phyloP scores from a whole-genome alignment of 2,113 vertebrate species.

The Anolis carolinensis region DNA sequence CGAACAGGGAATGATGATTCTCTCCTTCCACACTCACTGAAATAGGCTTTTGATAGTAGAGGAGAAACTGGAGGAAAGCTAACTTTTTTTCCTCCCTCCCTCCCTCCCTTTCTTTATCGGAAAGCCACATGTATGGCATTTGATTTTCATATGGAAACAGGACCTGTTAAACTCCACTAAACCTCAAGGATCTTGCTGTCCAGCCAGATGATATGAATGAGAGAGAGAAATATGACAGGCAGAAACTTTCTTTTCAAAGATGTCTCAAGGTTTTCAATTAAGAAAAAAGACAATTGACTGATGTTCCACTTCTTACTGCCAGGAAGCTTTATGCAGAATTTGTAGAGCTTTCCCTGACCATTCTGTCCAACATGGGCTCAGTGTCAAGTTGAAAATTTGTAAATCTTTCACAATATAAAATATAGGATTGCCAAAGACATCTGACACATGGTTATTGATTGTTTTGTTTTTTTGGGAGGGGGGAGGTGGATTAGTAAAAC shows the following conservation, averaged over 20 bases:
- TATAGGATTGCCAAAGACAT: slow-evolving; percentile 69
- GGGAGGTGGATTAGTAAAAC: too few species aligned
- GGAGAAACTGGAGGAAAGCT: background rate
- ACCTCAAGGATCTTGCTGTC: background rate
- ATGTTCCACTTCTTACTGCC: slow-evolving; percentile 70
- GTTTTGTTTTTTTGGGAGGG: background rate
- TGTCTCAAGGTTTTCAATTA: slow-evolving; percentile 71
- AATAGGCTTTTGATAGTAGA: background rate
- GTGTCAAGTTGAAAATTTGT: slow-evolving; percentile 75
- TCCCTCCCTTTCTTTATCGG: too few species aligned
- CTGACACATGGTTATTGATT: slow-evolving; percentile 58
- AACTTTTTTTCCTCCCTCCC: too few species aligned
- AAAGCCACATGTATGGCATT: background rate
- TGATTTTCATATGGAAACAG: slow-evolving; percentile 42
- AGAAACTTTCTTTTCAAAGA: slow-evolving; percentile 64
- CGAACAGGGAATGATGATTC: background rate
- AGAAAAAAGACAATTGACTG: slow-evolving; percentile 68
- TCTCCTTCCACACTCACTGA: background rate
- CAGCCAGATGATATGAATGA: slow-evolving; percentile 65
- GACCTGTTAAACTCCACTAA: slow-evolving; percentile 13
- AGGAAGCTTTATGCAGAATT: slow-evolving; percentile 70
- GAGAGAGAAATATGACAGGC: slow-evolving; percentile 54
- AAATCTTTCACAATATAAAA: slow-evolving; percentile 78
- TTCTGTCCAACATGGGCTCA: slow-evolving; percentile 72
- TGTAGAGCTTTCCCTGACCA: slow-evolving; percentile 69